Evolutionary conservation across 2,797 vertebrate species (phyloP), one percentile per base, ranked within the genome.

Genomic region (Myioborus miniatus): DNA sequence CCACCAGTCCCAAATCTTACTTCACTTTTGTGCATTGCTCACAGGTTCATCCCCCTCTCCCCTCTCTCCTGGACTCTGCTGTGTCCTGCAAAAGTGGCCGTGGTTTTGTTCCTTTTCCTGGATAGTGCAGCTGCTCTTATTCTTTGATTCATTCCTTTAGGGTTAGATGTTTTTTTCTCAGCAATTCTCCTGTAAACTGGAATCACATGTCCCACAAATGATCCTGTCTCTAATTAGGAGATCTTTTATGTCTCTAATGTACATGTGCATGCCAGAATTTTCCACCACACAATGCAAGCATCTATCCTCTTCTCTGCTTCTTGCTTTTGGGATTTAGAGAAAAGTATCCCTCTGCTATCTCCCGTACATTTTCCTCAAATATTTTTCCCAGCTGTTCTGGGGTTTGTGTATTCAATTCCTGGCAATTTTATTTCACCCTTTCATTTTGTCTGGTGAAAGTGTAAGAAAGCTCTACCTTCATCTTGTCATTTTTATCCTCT

Each of bases 211-310:
- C 75, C 77, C 81, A 84, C 52, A 96, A 93, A 93, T 87, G 74
- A 93, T 96, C 68, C 94, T 97, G 95, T 93, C 74, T 95, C 92
- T 94, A 92, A 97, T 96, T 94, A 96, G 83, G 67, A 84, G 64
- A 96, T 60, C 92, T 96, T 97, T 96, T 70, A 95, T 96, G 95
- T 95, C 86, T 96, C 86, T 43, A 49, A 90, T 15, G 59, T 87
- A 96, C 96, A 97, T 93, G 68, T 92, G 96, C 92, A 46, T 22
- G 71, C 95, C 96, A 95, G 95, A 96, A 93, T 93, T 89, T 83
- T 87, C 82, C 60, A 36, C 67, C 70, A 81, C 37, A 71, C 2
- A 4, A 86, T 72, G 55, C 77, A 93, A 90, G 39, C 70, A 90
- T 95, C 92, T 84, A 71, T 53, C 15, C 67, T 44, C 68, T 77